Conservation (phyloP, 2,797 vertebrate genomes). For the Syndactyla subalaris region DNA sequence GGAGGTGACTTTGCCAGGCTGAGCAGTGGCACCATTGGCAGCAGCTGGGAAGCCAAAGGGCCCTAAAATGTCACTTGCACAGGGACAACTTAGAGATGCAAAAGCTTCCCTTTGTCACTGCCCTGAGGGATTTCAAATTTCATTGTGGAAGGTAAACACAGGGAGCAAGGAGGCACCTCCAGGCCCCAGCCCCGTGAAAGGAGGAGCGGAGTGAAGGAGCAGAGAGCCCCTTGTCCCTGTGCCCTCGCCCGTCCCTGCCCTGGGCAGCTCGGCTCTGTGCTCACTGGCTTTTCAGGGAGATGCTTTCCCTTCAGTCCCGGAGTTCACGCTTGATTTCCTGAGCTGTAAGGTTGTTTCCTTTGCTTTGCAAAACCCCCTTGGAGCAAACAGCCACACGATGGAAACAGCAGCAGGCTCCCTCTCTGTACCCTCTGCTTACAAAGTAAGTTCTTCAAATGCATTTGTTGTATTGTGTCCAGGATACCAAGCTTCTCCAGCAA, state of each 20-base stretch:
- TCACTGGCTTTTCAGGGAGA: not conserved
- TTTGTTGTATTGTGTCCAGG: not conserved
- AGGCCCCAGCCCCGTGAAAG: rapidly evolving
- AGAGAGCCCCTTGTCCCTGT: rapidly evolving
- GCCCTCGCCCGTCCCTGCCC: rapidly evolving
- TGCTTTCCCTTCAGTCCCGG: not conserved
- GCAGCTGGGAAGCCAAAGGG: not conserved
- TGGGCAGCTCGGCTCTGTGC: not conserved
- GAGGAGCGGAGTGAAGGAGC: not conserved
- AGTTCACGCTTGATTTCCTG: slow-evolving; percentile 30
- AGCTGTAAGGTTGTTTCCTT: slow-evolving; percentile 27
- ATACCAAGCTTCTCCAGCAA: not conserved
- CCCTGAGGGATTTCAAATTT: rapidly evolving
- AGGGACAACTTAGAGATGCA: not conserved
- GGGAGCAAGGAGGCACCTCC: not conserved
- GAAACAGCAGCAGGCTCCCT: not conserved
- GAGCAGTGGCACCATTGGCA: not conserved
- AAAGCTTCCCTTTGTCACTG: not conserved
- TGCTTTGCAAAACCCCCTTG: not conserved
- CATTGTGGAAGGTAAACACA: not conserved
- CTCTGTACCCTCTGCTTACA: not conserved
- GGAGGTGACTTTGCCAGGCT: not conserved
- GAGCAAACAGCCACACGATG: not conserved
- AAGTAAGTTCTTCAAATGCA: not conserved
- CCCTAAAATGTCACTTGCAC: not conserved